Evolutionary conservation across 1,140 invertebrate genomes (phyloP).

Genomic region (Tetranychus cinnabarinus): DNA sequence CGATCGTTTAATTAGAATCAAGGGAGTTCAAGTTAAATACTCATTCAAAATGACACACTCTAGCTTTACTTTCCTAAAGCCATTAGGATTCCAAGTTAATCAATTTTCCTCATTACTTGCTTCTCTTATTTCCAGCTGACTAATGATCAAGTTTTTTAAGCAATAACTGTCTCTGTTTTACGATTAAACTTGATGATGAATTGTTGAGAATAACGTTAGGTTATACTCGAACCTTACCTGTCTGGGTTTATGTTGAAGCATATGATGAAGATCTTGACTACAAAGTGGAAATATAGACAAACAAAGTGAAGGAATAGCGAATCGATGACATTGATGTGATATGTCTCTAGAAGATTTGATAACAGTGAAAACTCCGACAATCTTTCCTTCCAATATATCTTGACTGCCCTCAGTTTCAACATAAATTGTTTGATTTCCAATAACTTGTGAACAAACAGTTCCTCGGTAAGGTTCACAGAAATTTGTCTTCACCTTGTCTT

Average conservation of each 20-base stretch:
- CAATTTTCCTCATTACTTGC: no score
- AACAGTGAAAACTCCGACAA: slow-evolving; percentile 56
- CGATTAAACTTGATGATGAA: no score
- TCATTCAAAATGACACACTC: no score
- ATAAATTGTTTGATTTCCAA: slow-evolving; percentile 57
- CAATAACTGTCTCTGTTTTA: no score
- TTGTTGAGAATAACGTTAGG: no score
- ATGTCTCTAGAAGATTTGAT: slow-evolving; percentile 39
- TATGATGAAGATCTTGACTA: slow-evolving; percentile 20
- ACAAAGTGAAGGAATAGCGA: slow-evolving; percentile 45
- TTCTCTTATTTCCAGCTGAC: no score
- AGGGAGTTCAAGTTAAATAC: no score
- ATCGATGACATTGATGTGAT: slow-evolving; percentile 18
- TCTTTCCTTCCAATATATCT: slow-evolving; percentile 48
- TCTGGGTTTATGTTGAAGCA: slow-evolving; percentile 11
- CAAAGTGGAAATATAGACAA: slow-evolving; percentile 78
- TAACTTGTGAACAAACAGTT: slow-evolving; percentile 45
- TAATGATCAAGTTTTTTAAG: no score
- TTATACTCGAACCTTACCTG: slow-evolving; percentile 1
- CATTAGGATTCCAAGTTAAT: no score
- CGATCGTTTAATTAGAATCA: no score
- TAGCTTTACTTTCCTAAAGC: no score
- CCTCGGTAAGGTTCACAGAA: slow-evolving; percentile 49
- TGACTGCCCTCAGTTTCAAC: slow-evolving; percentile 53
- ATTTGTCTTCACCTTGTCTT: no score